Conservation (phyloP, 2,797 vertebrate species). For the Pseudochromis fuscus region DNA sequence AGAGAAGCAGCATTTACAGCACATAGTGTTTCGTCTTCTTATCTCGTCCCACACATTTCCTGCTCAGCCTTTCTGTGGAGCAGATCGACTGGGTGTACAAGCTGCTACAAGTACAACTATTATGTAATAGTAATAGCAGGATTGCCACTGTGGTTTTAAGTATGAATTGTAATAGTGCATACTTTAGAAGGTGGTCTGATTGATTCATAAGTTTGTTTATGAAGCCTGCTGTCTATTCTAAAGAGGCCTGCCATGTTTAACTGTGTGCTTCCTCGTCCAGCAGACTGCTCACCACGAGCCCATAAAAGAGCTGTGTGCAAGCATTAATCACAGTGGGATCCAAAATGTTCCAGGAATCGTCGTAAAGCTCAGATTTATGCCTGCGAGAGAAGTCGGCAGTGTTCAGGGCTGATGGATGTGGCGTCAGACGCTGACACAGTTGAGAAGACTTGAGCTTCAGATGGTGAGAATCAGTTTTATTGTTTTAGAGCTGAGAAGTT, state of each 20-base stretch:
- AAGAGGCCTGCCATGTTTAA: background rate
- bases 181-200: background rate
- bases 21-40: slow-evolving; percentile 19
- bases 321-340: slow-evolving; percentile 11
- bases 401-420: slow-evolving; percentile 7
- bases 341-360: slow-evolving; percentile 32
- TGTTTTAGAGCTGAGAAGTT: background rate
- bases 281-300: background rate
- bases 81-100: background rate
- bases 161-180: background rate
- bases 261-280: background rate
- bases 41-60: slow-evolving; percentile 37
- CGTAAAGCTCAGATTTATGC: slow-evolving; percentile 10
- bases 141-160: background rate
- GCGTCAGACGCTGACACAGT: slow-evolving; percentile 7
- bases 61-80: slow-evolving; percentile 6
- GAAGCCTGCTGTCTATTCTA: no score
- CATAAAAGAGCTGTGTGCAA: background rate
- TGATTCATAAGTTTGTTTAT: background rate
- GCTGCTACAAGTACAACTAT: no score
- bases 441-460: background rate
- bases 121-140: background rate
- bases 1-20: background rate
- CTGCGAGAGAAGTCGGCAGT: background rate
- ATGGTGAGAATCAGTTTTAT: background rate